Conservation (phyloP, 2,113 vertebrate species). For the Pygoscelis antarcticus region DNA sequence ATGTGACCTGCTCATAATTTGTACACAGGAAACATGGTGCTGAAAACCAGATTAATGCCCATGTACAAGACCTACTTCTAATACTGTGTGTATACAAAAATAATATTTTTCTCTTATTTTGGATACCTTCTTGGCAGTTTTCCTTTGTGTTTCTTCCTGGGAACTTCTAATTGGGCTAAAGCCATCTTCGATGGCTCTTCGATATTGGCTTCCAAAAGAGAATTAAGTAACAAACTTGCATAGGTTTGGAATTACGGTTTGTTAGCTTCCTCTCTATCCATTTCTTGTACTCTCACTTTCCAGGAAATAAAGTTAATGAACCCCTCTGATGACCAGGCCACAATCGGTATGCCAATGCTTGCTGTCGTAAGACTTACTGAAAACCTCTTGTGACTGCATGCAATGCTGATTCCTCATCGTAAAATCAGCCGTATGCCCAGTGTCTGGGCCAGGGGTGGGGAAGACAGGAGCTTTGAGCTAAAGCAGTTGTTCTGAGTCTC, state of each 20-base stretch:
- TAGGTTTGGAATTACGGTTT: slow-evolving; percentile 12
- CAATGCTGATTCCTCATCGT: background rate
- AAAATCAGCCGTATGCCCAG: background rate
- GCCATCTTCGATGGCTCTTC: background rate
- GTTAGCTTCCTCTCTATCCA: background rate
- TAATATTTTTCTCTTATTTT: background rate
- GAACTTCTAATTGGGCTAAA: background rate
- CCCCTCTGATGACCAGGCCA: background rate
- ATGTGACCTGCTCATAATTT: background rate
- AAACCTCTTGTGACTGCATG: background rate
- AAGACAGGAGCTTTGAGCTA: background rate
- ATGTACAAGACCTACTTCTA: background rate
- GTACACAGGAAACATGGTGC: background rate
- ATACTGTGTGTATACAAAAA: background rate
- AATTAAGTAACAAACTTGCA: background rate
- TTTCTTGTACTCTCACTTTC: background rate
- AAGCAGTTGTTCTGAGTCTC: background rate
- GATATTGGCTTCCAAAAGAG: background rate
- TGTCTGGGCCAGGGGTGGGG: no score
- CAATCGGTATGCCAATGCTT: background rate
- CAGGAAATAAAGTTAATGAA: background rate
- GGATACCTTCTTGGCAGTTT: background rate
- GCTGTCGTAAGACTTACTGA: background rate
- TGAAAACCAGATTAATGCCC: background rate
- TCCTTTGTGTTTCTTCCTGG: background rate